Evolutionary conservation across 2,113 vertebrate genomes (phyloP), one percentile per base, ranked within the genome.

Genomic region (Misgurnus anguillicaudatus): DNA sequence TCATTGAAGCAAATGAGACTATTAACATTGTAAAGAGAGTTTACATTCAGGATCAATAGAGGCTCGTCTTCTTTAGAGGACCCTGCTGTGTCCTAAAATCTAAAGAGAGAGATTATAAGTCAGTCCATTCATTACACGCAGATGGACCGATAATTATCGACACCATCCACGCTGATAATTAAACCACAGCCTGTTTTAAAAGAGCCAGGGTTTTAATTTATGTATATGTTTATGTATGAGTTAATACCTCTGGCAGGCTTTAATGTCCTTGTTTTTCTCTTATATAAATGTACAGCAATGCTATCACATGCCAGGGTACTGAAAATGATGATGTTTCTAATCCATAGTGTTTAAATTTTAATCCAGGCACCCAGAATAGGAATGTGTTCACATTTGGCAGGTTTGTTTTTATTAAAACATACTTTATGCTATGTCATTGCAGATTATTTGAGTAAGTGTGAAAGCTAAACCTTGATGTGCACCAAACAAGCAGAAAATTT

Each of bases 141-240:
- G 94, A 94, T 94, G 91, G 94, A 91, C 92, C 90, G 89, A 95
- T 96, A 94, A 94, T 95, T 95, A 95, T 95, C 94, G 93, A 95
- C 94, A 94, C 89, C 90, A 91, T 88, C 87, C 90, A 88, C 92
- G 91, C 90, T 90, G 90, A 92, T 94, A 93, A 94, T 95, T 91
- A 93, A 91, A 88, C 88, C 84, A 89, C 91, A 92, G 89, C 85
- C 83, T 85, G 83, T 85, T 17, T 72, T 72, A 58, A 84, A 88
- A 87, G 82, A 88, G 90, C 82, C 93, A 91, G 85, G 39, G 31
- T 63, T 76, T 64, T 16, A 13, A 6, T 51, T 55, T 16, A 38
- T 53, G 45, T 80, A 74, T 76, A 58, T 70, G 9, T 68, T 24
- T 73, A 66, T 61, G 17, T 61, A 31, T 74, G 21, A 4, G 57